phyloP scores from a whole-genome alignment of 1,140 invertebrate species.

The Drosophila nikananu region DNA sequence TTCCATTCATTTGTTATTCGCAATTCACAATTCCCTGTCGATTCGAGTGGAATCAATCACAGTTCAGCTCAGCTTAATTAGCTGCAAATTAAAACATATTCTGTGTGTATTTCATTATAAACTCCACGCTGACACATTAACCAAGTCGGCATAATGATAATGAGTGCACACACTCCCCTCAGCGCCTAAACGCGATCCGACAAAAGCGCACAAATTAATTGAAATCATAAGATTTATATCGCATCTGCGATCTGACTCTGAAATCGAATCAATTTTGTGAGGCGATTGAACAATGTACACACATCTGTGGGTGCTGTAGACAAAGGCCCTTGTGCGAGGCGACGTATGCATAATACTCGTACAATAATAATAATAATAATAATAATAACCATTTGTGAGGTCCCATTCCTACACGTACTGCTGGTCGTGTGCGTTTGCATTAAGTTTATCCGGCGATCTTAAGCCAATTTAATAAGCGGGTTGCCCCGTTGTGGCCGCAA shows the following conservation, averaged over 20 bases:
- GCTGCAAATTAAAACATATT: conserved; percentile 64
- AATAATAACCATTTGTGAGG: conserved; percentile 76
- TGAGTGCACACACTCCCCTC: conserved; percentile 42
- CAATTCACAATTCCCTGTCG: conserved; percentile 36
- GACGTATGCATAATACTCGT: conserved; percentile 60
- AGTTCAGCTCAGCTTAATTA: conserved; percentile 37
- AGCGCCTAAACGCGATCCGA: conserved; percentile 39
- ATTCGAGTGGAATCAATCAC: conserved; percentile 27
- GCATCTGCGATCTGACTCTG: conserved; percentile 69
- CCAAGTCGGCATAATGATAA: conserved; percentile 62
- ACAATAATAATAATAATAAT: conserved; percentile 15
- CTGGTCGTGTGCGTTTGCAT: conserved; percentile 51
- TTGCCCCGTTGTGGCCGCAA: conserved; percentile 71
- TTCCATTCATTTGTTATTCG: conserved; percentile 41
- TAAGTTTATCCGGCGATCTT: conserved; percentile 80
- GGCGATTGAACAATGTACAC: conserved; percentile 33
- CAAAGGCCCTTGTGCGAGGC: conserved; percentile 47
- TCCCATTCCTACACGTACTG: conserved; percentile 79
- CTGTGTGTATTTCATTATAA: conserved; percentile 51
- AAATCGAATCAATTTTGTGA: conserved; percentile 70
- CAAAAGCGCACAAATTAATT: conserved; percentile 78
- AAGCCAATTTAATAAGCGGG: conserved; percentile 83
- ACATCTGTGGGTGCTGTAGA: conserved; percentile 65
- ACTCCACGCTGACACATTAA: conserved; percentile 68
- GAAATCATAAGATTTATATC: conserved; percentile 76